Percentiles rank a stretch among this genome's conserved stretches.
phyloP scores from a whole-genome alignment of 35 echinoderm and acorn worm genomes.

The Apostichopus japonicus region DNA sequence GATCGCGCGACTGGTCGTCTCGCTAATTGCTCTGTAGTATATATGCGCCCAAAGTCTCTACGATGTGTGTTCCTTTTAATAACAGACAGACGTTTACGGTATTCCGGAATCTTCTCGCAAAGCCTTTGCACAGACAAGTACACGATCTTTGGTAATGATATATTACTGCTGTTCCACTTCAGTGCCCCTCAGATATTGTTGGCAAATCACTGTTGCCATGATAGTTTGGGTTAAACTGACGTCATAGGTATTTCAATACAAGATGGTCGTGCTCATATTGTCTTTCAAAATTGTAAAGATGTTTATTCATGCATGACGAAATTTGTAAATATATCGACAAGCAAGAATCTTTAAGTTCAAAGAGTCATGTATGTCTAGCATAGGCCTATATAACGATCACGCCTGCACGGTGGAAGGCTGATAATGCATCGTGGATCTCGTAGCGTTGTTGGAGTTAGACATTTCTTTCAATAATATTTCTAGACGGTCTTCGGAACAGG shows the following conservation, averaged over 20 bases:
- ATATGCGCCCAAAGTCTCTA: not conserved
- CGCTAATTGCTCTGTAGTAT: not conserved
- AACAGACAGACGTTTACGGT: not conserved
- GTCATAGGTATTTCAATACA: conserved; percentile 25
- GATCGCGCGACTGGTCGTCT: not conserved
- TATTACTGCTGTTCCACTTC: conserved; percentile 6
- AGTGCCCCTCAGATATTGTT: conserved; percentile 15
- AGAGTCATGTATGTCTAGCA: no score
- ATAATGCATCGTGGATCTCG: no score
- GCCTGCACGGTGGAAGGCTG: no score
- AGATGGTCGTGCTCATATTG: not conserved
- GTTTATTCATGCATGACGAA: not conserved
- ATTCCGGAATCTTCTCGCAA: not conserved
- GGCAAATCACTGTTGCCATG: conserved; percentile 8
- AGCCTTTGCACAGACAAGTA: not conserved
- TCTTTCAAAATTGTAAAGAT: not conserved
- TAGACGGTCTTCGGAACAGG: no score
- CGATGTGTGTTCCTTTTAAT: not conserved
- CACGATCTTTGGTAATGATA: conserved; percentile 1
- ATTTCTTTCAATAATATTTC: no score
- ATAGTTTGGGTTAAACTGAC: conserved; percentile 13
- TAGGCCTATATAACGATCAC: no score
- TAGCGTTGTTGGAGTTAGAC: no score
- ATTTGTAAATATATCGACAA: not conserved
- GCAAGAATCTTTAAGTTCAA: no score